phyloP scores from a whole-genome alignment of 2,888 invertebrate genomes.

The Iphiclides podalirius region DNA sequence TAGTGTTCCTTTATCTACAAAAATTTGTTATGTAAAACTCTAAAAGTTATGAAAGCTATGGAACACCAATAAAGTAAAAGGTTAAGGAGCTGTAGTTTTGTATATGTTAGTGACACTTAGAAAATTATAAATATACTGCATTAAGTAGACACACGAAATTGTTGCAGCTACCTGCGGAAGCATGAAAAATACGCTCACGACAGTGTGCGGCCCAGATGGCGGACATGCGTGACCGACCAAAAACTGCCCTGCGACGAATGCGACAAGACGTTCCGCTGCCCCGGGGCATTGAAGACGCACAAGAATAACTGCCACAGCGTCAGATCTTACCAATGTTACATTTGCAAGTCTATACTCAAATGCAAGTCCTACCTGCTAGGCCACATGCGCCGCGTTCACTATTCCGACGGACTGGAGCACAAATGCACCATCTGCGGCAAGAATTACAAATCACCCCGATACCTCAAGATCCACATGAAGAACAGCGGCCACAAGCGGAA shows the following conservation, averaged over 20 bases:
- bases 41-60: no score
- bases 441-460: constrained; percentile 38
- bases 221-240: neutral
- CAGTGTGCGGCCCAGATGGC: constrained; percentile 16
- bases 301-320: constrained; percentile 37
- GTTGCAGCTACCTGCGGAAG: constrained; percentile 22
- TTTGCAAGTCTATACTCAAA: constrained; percentile 38
- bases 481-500: constrained; percentile 29
- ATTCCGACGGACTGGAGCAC: constrained; percentile 37
- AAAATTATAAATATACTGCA: no score
- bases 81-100: no score
- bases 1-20: no score
- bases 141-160: no score
- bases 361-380: constrained; percentile 33
- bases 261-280: constrained; percentile 26
- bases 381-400: constrained; percentile 41
- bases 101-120: no score
- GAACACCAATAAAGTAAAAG: no score
- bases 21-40: no score
- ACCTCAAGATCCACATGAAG: constrained; percentile 40
- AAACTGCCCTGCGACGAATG: constrained; percentile 33
- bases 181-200: constrained; percentile 29
- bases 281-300: constrained; percentile 32
- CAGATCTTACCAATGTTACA: constrained; percentile 29
- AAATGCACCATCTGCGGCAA: constrained; percentile 40